Percentiles rank a stretch among this genome's conserved stretches.
phyloP scores from a whole-genome alignment of 2,113 vertebrate genomes.

The Rhodinocichla rosea region DNA sequence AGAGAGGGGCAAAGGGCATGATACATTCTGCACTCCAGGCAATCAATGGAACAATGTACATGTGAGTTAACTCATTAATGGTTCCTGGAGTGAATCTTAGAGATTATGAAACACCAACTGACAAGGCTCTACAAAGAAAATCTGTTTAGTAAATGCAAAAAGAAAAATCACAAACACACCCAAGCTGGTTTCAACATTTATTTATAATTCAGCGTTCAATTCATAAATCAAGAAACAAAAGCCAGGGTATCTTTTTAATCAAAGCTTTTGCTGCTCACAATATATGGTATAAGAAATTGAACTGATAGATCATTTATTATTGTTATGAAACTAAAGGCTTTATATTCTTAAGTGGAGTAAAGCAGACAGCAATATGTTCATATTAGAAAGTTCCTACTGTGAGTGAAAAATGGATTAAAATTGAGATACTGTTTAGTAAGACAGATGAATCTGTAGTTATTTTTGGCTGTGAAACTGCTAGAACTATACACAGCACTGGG shows the following conservation, averaged over 20 bases:
- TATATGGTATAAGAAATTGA: slow-evolving; percentile 13
- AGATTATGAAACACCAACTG: background rate
- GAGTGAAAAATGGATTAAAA: slow-evolving; percentile 52
- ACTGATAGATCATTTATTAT: background rate
- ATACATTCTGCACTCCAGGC: background rate
- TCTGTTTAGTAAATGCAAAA: slow-evolving; percentile 2
- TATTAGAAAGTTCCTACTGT: slow-evolving; percentile 18
- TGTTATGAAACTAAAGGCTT: slow-evolving; percentile 32
- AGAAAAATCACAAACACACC: background rate
- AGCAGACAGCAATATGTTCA: slow-evolving; percentile 13
- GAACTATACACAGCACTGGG: background rate
- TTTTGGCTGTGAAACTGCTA: slow-evolving; percentile 2
- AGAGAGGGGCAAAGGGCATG: background rate
- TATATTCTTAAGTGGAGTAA: slow-evolving; percentile 7
- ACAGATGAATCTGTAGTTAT: slow-evolving; percentile 17
- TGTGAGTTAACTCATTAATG: slow-evolving; percentile 5
- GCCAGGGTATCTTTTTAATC: slow-evolving; percentile 24
- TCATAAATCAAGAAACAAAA: background rate
- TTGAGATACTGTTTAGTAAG: slow-evolving; percentile 42
- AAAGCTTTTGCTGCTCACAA: background rate
- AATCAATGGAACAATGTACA: background rate
- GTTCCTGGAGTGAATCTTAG: background rate
- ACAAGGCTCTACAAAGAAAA: background rate
- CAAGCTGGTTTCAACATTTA: slow-evolving; percentile 38
- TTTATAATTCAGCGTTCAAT: background rate